phyloP scores from a whole-genome alignment of 1,140 invertebrate genomes.

The Atta colombica region DNA sequence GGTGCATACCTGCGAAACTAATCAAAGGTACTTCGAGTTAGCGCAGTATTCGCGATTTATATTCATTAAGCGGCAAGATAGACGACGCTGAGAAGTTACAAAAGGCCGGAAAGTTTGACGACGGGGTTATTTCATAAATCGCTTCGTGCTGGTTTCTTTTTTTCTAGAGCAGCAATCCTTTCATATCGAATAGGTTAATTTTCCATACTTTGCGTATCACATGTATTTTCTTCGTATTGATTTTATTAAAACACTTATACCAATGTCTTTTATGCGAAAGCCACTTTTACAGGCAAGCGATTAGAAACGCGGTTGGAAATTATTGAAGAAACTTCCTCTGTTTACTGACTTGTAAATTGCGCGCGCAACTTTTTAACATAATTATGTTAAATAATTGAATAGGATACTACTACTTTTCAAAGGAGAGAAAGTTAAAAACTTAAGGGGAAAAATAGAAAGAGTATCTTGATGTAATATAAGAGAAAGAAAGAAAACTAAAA shows the following conservation, averaged over 20 bases:
- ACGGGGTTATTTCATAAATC: slow-evolving; percentile 62
- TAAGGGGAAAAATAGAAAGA: background rate
- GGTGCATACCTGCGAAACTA: slow-evolving; percentile 63
- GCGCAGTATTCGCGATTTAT: slow-evolving; percentile 55
- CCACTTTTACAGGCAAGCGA: background rate
- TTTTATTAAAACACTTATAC: background rate
- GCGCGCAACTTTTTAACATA: slow-evolving; percentile 9
- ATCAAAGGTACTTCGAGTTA: slow-evolving; percentile 62
- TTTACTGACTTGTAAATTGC: background rate
- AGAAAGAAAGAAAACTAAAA: too few relatives aligned
- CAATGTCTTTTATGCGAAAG: background rate
- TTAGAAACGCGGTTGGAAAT: slow-evolving; percentile 4
- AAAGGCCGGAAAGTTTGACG: slow-evolving; percentile 52
- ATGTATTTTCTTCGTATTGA: slow-evolving; percentile 1
- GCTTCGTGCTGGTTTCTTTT: slow-evolving; percentile 22
- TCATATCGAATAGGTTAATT: background rate
- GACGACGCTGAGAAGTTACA: slow-evolving; percentile 58
- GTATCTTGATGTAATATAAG: background rate
- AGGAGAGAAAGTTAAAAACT: slow-evolving; percentile 21
- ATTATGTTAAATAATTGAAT: slow-evolving; percentile 40
- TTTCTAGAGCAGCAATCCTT: background rate
- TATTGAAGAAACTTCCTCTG: slow-evolving; percentile 11
- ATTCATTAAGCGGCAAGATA: slow-evolving; percentile 66
- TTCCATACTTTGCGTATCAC: background rate
- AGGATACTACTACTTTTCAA: background rate